phyloP scores from a whole-genome alignment of 2,113 vertebrate genomes.

The Heteronetta atricapilla region DNA sequence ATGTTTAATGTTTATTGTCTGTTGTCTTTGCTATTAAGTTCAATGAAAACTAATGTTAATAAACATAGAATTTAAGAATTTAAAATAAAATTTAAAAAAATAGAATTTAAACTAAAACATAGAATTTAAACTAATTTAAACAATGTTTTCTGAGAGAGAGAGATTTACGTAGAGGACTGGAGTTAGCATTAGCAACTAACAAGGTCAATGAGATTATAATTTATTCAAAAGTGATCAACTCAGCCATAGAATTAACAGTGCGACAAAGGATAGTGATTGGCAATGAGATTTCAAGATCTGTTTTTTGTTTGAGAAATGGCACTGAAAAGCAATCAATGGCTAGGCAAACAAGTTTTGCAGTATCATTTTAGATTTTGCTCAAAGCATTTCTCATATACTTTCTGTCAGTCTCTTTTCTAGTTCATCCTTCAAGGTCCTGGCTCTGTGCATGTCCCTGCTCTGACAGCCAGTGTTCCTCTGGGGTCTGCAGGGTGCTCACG shows the following conservation, averaged over 20 bases:
- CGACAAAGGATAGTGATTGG: not conserved
- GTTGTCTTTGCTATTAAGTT: not conserved
- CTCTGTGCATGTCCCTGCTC: not conserved
- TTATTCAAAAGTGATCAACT: not conserved
- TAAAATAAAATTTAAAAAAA: no score
- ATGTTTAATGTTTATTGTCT: not conserved
- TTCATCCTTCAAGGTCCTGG: not conserved
- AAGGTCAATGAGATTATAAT: not conserved
- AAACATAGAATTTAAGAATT: not conserved
- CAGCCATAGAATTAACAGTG: not conserved
- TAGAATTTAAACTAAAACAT: no score
- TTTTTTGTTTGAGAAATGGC: not conserved
- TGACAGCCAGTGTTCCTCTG: not conserved
- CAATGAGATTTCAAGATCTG: not conserved
- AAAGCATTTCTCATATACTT: not conserved
- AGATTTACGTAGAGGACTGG: not conserved
- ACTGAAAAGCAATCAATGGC: not conserved
- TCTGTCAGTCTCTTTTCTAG: not conserved
- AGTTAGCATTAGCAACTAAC: not conserved
- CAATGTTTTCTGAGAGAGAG: not conserved
- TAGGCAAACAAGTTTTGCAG: not conserved
- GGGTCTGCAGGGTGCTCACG: not conserved
- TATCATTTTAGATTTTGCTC: not conserved
- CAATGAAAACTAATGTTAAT: not conserved
- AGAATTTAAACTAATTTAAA: not conserved